phyloP scores from a whole-genome alignment of 2,888 invertebrate genomes.

The Callyntrura sp. region DNA sequence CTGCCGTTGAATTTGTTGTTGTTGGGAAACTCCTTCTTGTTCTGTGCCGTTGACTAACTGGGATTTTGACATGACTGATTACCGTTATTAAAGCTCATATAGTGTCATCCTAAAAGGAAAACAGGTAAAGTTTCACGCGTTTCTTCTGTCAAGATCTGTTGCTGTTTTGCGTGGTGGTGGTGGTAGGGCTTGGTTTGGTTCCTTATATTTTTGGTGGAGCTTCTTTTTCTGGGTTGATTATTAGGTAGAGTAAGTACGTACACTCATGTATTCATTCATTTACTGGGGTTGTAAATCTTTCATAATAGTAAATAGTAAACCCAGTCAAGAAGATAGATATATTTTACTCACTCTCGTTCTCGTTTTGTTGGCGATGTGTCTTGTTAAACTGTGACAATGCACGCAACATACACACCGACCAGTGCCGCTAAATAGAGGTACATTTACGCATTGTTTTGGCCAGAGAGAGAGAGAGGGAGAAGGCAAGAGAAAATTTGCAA shows the following conservation, averaged over 20 bases:
- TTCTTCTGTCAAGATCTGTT: background rate
- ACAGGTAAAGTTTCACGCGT: background rate
- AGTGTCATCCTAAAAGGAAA: conserved; percentile 69
- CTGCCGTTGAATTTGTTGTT: background rate
- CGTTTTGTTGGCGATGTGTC: background rate
- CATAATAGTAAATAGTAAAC: background rate
- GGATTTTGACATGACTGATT: conserved; percentile 70
- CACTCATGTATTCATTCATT: background rate
- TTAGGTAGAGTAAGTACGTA: background rate
- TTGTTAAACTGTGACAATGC: conserved; percentile 18
- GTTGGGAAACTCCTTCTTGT: conserved; percentile 55
- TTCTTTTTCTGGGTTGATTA: background rate
- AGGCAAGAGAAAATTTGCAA: background rate
- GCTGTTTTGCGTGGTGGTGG: background rate
- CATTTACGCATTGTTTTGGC: background rate
- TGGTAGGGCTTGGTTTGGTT: conserved; percentile 7
- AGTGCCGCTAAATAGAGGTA: no score
- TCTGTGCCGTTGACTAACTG: conserved; percentile 18
- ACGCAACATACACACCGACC: background rate
- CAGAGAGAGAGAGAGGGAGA: background rate
- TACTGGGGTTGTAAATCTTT: background rate
- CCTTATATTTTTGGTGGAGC: background rate
- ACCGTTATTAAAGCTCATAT: conserved; percentile 75
- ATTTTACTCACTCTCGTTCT: background rate
- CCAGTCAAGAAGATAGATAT: background rate